A percentile compares a stretch with the other conserved stretches of the same genome.
phyloP scores from a whole-genome alignment of 2,113 vertebrate genomes.

The Pangasianodon hypophthalmus region DNA sequence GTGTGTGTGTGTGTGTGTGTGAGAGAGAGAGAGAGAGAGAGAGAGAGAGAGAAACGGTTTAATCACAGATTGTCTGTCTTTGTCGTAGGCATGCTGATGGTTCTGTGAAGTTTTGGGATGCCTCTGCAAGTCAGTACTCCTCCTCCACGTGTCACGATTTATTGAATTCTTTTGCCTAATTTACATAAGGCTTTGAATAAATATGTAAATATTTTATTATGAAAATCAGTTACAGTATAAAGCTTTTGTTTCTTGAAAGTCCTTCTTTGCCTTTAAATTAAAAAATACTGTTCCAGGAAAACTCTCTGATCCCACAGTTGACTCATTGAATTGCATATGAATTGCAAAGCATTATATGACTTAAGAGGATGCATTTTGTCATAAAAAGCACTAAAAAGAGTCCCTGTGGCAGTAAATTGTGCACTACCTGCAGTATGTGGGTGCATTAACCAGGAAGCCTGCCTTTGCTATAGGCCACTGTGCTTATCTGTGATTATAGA shows the following conservation, averaged over 20 bases:
- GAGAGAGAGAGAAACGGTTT: neutral
- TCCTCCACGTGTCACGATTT: neutral
- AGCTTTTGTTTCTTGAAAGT: neutral
- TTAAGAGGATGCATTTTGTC: slow-evolving; percentile 9
- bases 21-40: neutral
- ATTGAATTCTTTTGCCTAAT: neutral
- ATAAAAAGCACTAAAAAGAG: neutral
- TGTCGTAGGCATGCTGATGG: slow-evolving; percentile 91
- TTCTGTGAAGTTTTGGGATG: slow-evolving; percentile 99
- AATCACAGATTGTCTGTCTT: slow-evolving; percentile 31
- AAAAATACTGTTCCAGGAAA: neutral
- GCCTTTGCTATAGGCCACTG: neutral
- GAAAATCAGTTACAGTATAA: too few relatives aligned
- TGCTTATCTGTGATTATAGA: slow-evolving; percentile 28
- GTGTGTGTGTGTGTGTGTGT: neutral
- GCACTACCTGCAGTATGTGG: neutral
- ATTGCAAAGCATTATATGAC: neutral
- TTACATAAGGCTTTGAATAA: neutral
- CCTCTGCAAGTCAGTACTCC: slow-evolving; percentile 91
- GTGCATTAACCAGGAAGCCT: neutral
- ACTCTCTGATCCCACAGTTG: too few relatives aligned
- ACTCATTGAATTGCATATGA: neutral
- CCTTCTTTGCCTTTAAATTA: neutral
- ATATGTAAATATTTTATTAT: too few relatives aligned
- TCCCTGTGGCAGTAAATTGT: neutral